Evolutionary conservation across 1,140 invertebrate species (phyloP).

Genomic region (Paramacrobiotus metropolitanus): DNA sequence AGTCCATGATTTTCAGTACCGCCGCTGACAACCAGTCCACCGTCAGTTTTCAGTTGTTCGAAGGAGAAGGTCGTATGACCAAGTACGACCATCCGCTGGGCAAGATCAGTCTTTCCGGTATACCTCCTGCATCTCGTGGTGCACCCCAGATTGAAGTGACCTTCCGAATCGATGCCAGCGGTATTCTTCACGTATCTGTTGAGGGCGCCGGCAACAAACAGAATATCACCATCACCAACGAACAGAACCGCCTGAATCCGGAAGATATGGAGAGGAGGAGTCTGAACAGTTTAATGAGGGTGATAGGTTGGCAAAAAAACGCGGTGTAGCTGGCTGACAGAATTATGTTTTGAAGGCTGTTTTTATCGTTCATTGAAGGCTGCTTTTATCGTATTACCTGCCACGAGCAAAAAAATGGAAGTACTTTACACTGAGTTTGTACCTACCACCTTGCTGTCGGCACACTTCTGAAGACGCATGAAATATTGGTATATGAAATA

Average conservation of each 20-base stretch:
- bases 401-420: no score
- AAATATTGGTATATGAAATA: no score
- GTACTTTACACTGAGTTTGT: no score
- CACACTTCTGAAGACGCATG: no score
- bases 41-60: conserved; percentile 90
- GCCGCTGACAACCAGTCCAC: conserved; percentile 82
- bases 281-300: conserved; percentile 96
- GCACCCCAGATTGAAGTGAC: conserved; percentile 55
- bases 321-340: conserved; percentile 89
- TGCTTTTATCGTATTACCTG: no score
- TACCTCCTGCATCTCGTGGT: conserved; percentile 50
- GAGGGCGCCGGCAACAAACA: conserved; percentile 94
- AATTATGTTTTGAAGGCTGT: no score
- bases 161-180: conserved; percentile 96
- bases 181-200: conserved; percentile 76
- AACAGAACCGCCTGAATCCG: conserved; percentile 81
- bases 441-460: no score
- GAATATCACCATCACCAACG: conserved; percentile 95
- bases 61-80: conserved; percentile 95
- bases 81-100: conserved; percentile 94
- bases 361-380: no score
- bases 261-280: conserved; percentile 96
- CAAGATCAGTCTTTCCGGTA: conserved; percentile 93
- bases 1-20: neutral
- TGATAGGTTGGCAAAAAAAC: conserved; percentile 89